Base-by-base conservation (phyloP, 1,140 invertebrate species). In the Neomicropteryx cornuta region DNA sequence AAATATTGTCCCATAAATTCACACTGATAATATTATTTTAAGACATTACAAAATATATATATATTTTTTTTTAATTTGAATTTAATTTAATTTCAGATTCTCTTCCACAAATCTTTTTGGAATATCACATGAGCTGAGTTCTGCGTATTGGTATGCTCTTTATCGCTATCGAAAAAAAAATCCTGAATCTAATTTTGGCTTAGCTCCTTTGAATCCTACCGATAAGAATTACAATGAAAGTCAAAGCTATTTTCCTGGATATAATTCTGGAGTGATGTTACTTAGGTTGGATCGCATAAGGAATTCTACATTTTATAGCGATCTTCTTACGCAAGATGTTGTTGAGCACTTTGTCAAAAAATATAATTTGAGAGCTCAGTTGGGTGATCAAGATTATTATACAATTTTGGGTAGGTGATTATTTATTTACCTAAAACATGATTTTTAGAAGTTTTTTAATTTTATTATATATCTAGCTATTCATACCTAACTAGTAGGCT, bases 351-450 rank as follows among this genome's bases (percentile, higher is more conserved):
- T 86, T 38, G 73, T 76, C 2, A 48, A 73, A 8, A 85, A 87
- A 55, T 88, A 85, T 61, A 60, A 66, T 19, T 80, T 79, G 47
- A 75, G 71, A 50, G 87, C 87, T 5, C 83, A 91, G 59, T 66
- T 92, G 14, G 87, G 87, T 3, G 87, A 90, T 60, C 87, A 91
- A 62, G 87, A 91, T 62, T 88, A 87, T 58, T 92, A 85, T 51
- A 86, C 86, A 0, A 52, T 92, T 18, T 46, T 89, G 4, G 72
- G 71, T 18, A 68, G 81, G 51, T 3, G 23, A 5, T 11, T 34
- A 5, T 22, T n/a, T 6, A 23, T 13, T 2, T 13, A 13, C 16
- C 17, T 17, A 17, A 13, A 4, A 27, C n/a, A 8, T 27, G 4
- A 39, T 39, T 21, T 31, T 39, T 19, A 18, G n/a, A n/a, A n/a